Evolutionary conservation across 2,113 vertebrate species (phyloP), one percentile per base, ranked within the genome.

Genomic region (Engystomops pustulosus): DNA sequence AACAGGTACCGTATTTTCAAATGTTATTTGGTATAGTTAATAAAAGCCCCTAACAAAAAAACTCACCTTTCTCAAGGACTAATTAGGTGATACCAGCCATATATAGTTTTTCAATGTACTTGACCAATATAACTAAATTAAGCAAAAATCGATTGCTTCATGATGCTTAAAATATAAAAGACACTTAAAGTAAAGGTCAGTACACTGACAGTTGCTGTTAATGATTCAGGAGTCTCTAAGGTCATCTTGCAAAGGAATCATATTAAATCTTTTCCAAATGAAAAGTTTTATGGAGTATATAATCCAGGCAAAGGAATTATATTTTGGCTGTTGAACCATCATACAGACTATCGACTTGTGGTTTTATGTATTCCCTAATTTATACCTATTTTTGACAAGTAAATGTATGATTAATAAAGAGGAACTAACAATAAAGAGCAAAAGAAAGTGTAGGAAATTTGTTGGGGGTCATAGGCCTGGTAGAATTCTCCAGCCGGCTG

Each of bases 131-230:
- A 78, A 78, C 49, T 78, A 78, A 60, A 78, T 78, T 78, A 78
- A 60, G 53, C 75, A 78, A 78, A 78, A 60, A 78, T 58, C 51
- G 20, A 78, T 78, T 78, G 53, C 51, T 78, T 78, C 49, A 78
- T 78, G 75, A 78, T 41, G 75, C 75, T 60, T 78, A 78, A 78
- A 78, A 78, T 78, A 58, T 78, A 78, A 78, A 78, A 78, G 53
- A 58, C 75, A 78, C 75, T 78, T 78, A 58, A 78, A 78, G 30
- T 78, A 78, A 78, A 78, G 75, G 75, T 78, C 75, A 78, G 51
- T 78, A 78, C 51, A 41, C 75, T 78, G 53, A 78, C 75, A 78
- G 75, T 60, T 58, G 51, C 75, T 78, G 51, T 78, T 78, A 78
- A 78, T 78, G 75, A 78, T 78, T 78, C 75, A 60, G 17, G 51